Conservation (phyloP, 1,140 invertebrate genomes). For the Tetranychus cinnabarinus region DNA sequence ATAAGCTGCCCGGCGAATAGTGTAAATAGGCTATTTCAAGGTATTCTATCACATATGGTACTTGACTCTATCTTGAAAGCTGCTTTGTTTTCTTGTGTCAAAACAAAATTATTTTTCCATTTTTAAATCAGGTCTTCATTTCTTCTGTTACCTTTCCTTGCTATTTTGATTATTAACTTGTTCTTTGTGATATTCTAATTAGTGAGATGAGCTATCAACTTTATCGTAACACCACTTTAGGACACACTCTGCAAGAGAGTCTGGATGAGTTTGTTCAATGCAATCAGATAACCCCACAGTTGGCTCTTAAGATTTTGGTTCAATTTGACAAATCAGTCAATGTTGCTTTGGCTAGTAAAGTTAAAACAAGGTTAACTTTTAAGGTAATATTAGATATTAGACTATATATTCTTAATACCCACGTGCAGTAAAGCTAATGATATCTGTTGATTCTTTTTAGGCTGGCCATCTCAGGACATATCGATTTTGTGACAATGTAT, state of each 20-base stretch:
- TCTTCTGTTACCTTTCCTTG: neutral
- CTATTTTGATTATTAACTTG: neutral
- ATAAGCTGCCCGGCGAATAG: no score
- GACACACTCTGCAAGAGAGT: slow-evolving; percentile 84
- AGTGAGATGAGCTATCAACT: slow-evolving; percentile 44
- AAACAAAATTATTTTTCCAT: no score
- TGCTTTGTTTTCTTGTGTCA: no score
- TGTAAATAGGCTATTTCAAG: no score
- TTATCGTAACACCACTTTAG: slow-evolving; percentile 89
- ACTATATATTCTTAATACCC: no score
- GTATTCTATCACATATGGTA: no score
- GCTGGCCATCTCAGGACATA: slow-evolving; percentile 93
- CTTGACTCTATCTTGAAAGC: no score
- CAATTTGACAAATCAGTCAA: slow-evolving; percentile 97
- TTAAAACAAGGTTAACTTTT: slow-evolving; percentile 75
- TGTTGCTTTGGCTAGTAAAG: slow-evolving; percentile 63
- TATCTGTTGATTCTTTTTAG: slow-evolving; percentile 20
- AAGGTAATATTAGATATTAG: slow-evolving; percentile 26
- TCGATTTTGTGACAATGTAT: slow-evolving; percentile 98
- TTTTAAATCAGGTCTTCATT: no score
- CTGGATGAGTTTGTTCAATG: slow-evolving; percentile 78
- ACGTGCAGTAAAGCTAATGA: no score
- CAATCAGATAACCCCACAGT: slow-evolving; percentile 74
- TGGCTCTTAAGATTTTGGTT: slow-evolving; percentile 72
- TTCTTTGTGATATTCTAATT: neutral